phyloP scores from a whole-genome alignment of 2,888 invertebrate species.

The Drosophila prostipennis region DNA sequence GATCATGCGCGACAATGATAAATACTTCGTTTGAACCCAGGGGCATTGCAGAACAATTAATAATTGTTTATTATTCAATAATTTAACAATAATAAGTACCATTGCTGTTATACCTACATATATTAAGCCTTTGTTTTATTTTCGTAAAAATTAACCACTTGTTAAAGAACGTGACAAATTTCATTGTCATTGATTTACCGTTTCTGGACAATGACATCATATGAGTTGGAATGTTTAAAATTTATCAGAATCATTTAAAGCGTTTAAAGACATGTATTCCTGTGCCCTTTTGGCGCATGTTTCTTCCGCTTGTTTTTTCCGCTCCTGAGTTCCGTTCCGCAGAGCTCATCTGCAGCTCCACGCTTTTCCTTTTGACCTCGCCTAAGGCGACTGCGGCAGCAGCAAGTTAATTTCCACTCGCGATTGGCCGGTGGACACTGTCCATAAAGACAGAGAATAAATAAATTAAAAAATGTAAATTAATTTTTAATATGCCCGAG shows the following conservation, averaged over 20 bases:
- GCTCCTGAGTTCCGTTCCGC: neutral
- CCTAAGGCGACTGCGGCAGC: conserved; percentile 25
- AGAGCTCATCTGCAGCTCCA: conserved; percentile 27
- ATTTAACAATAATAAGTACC: neutral
- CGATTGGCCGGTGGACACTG: conserved; percentile 38
- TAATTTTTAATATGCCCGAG: conserved; percentile 65
- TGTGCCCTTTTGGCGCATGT: neutral
- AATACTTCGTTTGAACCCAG: neutral
- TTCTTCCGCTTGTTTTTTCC: conserved; percentile 4
- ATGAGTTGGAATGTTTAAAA: neutral
- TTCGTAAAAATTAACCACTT: neutral
- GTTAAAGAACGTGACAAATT: conserved; percentile 3
- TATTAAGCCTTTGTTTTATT: neutral
- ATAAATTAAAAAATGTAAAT: conserved; percentile 69
- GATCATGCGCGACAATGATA: neutral
- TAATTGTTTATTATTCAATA: conserved; percentile 3
- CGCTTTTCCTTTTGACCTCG: conserved; percentile 22
- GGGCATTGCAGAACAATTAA: conserved; percentile 3
- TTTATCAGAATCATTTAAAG: neutral
- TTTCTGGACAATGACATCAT: neutral
- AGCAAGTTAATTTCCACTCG: conserved; percentile 42
- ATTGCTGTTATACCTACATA: neutral
- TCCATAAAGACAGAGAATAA: conserved; percentile 38
- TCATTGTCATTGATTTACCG: neutral
- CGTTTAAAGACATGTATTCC: neutral